Base-by-base conservation (phyloP, 2,797 vertebrate genomes). In the Leptatherina wallacei region DNA sequence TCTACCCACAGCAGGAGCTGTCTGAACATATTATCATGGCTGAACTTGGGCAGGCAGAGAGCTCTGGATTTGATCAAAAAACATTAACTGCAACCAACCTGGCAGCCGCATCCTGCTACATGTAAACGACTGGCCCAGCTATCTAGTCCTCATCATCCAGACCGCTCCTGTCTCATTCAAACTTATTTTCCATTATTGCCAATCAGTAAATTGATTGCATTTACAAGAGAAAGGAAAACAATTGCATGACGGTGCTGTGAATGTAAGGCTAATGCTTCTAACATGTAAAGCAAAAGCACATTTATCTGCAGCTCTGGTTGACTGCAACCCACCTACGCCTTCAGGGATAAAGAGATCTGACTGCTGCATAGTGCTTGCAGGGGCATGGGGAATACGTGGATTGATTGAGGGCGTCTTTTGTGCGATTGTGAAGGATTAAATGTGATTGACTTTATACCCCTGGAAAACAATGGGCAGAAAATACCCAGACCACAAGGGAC, bases 51-150 rank as follows among this genome's bases (percentile, higher is more conserved):
- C 77, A 83, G 71, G 32, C 69, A 73, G 71, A 73, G 76, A 73
- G 73, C 72, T 85, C 87, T 88, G 89, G 88, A 91, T 89, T 85
- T 68, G 86, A 92, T 92, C 81, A 89, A 65, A 85, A 85, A 81
- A 77, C 88, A 89, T 88, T 88, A 87, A 76, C 81, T 42, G 74
- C 65, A 82, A 86, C 78, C 78, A 75, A 82, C 60, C 73, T 77
- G 85, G 87, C 87, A 89, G 77, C 78, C 8, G 16, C 78, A 85
- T 86, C 83, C 85, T 79, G 77, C 77, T 56, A 70, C 71, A 79
- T 64, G 77, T 75, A 71, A 78, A 80, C 61, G 27, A 81, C 73
- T 61, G 64, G 71, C 71, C 69, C n/a, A 51, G 66, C 42, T 63
- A 52, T 63, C 44, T 14, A 65, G 27, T 44, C 64, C 52, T 69